Conservation (phyloP, 2,113 vertebrate species). For the Clinocottus analis region DNA sequence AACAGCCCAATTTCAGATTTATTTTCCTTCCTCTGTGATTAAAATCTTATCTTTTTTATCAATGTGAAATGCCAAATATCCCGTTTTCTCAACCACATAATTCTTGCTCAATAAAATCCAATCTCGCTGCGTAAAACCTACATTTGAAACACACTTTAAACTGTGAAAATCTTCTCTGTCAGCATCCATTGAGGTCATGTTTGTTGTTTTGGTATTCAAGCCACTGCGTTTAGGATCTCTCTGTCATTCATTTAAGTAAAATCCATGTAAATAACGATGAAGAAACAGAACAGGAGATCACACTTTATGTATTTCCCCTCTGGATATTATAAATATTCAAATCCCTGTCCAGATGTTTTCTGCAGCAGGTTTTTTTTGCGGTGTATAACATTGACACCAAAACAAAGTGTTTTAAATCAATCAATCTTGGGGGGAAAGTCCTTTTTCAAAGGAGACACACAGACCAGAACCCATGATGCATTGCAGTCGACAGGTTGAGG, state of each 20-base stretch:
- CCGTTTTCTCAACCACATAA: background rate
- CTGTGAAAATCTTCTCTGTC: too few relatives aligned
- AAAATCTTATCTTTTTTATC: background rate
- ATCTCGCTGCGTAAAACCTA: background rate
- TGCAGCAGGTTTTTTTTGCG: background rate
- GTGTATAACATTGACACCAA: background rate
- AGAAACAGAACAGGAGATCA: slow-evolving; percentile 1
- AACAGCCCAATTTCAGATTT: background rate
- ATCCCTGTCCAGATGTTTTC: background rate
- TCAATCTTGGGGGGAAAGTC: background rate
- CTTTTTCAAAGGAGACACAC: background rate
- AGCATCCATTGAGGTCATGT: background rate
- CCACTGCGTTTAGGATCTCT: background rate
- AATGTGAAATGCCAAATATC: background rate
- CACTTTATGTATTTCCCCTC: background rate
- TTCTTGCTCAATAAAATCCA: background rate
- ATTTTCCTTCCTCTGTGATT: background rate
- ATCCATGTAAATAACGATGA: slow-evolving; percentile 6
- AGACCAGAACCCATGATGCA: slow-evolving; percentile 19
- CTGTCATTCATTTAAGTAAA: slow-evolving; percentile 10
- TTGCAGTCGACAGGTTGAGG: slow-evolving; percentile 20
- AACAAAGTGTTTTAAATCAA: background rate
- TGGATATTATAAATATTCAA: background rate
- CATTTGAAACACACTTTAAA: too few relatives aligned
- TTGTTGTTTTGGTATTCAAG: background rate